Evolutionary conservation across 2,888 invertebrate genomes (phyloP).

Genomic region (Lapara coniferarum): DNA sequence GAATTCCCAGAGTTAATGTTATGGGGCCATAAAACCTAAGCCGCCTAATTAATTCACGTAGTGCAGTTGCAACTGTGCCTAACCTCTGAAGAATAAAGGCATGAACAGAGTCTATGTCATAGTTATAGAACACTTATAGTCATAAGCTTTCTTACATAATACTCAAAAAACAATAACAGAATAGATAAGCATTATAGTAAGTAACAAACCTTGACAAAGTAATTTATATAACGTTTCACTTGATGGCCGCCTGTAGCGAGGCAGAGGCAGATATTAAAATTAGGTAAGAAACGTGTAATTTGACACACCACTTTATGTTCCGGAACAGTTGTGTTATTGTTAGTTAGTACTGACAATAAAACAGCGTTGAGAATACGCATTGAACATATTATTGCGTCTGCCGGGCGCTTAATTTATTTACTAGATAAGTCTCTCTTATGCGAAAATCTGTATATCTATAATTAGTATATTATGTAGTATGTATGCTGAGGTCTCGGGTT

Average conservation of each 20-base stretch:
- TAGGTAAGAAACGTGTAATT: constrained; percentile 48
- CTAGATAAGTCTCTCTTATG: too few relatives aligned
- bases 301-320: constrained; percentile 47
- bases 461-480: too few relatives aligned
- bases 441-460: too few relatives aligned
- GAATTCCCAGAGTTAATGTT: too few relatives aligned
- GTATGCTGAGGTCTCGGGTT: too few relatives aligned
- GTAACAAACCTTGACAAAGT: constrained; percentile 9
- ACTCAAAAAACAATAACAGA: background rate
- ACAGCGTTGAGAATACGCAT: constrained; percentile 14
- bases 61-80: too few relatives aligned
- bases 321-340: constrained; percentile 48
- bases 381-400: background rate
- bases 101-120: too few relatives aligned
- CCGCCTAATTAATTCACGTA: too few relatives aligned
- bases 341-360: constrained; percentile 15
- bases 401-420: too few relatives aligned
- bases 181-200: background rate
- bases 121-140: background rate
- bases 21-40: too few relatives aligned
- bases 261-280: constrained; percentile 33
- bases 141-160: background rate
- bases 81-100: too few relatives aligned
- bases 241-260: background rate
- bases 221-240: constrained; percentile 18